A percentile compares a stretch with the other conserved stretches of the same genome.
phyloP scores from a whole-genome alignment of 2,113 vertebrate species.

The Ameiurus melas region DNA sequence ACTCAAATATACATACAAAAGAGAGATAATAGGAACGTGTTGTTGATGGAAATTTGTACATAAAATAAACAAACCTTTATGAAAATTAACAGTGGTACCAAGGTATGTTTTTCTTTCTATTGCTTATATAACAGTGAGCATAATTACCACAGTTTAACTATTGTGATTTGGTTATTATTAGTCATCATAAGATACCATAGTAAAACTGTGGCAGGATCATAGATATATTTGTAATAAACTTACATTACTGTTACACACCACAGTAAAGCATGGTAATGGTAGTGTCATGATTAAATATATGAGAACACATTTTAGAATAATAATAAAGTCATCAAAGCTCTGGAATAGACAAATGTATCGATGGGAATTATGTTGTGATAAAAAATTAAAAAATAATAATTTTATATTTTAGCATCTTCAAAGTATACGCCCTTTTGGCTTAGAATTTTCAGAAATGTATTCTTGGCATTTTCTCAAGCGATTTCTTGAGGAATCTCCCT shows the following conservation, averaged over 20 bases:
- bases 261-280: not conserved
- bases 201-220: not conserved
- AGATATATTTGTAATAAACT: not conserved
- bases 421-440: too few relatives aligned
- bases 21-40: not conserved
- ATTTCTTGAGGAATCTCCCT: too few relatives aligned
- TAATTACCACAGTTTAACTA: not conserved
- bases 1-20: not conserved
- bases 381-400: too few relatives aligned
- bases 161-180: not conserved
- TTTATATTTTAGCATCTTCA: too few relatives aligned
- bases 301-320: not conserved
- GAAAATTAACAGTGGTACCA: not conserved
- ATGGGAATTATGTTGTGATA: too few relatives aligned
- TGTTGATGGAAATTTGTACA: not conserved
- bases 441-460: too few relatives aligned
- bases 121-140: not conserved
- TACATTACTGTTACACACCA: not conserved
- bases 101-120: not conserved
- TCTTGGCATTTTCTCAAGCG: too few relatives aligned
- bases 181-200: not conserved
- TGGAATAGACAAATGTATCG: too few relatives aligned
- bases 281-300: not conserved
- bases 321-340: too few relatives aligned
- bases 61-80: not conserved